Base-by-base conservation (phyloP, 1,140 invertebrate genomes). In the Lordiphosa stackelbergi region DNA sequence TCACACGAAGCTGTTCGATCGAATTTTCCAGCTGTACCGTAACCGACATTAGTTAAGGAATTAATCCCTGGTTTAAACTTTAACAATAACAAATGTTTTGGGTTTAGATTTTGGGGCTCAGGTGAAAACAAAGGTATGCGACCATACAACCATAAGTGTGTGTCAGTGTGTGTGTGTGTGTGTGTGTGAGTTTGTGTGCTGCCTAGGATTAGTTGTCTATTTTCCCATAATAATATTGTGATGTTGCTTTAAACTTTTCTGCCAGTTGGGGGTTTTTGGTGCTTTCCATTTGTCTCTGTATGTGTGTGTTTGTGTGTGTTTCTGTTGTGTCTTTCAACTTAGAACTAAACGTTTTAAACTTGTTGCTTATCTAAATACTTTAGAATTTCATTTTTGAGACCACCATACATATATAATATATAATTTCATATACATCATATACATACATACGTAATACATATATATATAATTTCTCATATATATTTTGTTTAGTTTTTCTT, bases 301-400 rank as follows among this genome's bases (percentile, higher is more conserved):
- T 19, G 36, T 53, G 37, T 51, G 12, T 12, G 13, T 49, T 34
- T 47, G 52, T 53, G 35, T 63, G n/a, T 51, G 13, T n/a, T n/a
- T n/a, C n/a, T n/a, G n/a, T 53, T 63, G 38, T 69, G 43, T 74
- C 52, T 54, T 63, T 63, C 43, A 83, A 83, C 60, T 77, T 83
- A 83, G 63, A 62, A 46, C 42, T 73, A 84, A 84, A 71, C 48
- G 60, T 61, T 77, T 61, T 65, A 57, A 83, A 83, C 69, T 66
- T 73, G 46, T 83, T 70, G 78, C 77, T 83, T 83, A 83, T 83
- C 78, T 83, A 83, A 66, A 83, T 83, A 83, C 78, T 83, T 83
- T 83, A 83, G 77, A 83, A 83, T 83, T 77, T 83, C 69, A 46
- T 54, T 66, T 73, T 63, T 75, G 73, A 71, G 69, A 71, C 69